These are phyloP conservation scores for Lacerta viridis DNA, from an alignment of 2,797 vertebrate species.

Conservation along the genomic window DNA sequence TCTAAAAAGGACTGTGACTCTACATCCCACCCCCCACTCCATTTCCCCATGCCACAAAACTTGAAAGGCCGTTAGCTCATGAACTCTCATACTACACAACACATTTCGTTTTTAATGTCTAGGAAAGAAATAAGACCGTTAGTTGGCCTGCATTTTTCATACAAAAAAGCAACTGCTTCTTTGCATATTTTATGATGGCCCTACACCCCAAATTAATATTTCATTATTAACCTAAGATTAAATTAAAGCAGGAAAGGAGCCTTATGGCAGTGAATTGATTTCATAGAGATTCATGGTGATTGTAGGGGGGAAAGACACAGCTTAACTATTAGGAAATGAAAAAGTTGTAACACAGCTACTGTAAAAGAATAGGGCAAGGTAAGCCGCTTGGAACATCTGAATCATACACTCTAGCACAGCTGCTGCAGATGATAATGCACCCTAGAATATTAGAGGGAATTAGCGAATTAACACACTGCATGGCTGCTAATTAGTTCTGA, in stretches of 20 bases:
- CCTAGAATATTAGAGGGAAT: slow-evolving; percentile 62
- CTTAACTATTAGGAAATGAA: slow-evolving; percentile 22
- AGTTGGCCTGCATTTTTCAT: neutral
- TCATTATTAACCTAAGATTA: slow-evolving; percentile 28
- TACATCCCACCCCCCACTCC: neutral
- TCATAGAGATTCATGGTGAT: slow-evolving; percentile 18
- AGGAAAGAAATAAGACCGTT: neutral
- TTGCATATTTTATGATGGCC: slow-evolving; percentile 7
- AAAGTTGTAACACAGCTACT: slow-evolving; percentile 11
- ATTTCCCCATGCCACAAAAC: neutral
- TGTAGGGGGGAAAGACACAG: slow-evolving; percentile 21
- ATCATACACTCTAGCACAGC: slow-evolving; percentile 22
- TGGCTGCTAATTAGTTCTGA: slow-evolving; percentile 69
- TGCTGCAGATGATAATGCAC: slow-evolving; percentile 47
- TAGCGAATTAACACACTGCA: slow-evolving; percentile 64
- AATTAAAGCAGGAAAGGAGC: slow-evolving; percentile 21
- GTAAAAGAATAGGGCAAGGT: slow-evolving; percentile 16
- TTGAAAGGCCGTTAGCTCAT: neutral
- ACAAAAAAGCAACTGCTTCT: slow-evolving; percentile 3
- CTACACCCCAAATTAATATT: slow-evolving; percentile 3
- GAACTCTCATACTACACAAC: too few species aligned
- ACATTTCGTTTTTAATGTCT: neutral
- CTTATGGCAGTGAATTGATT: slow-evolving; percentile 9
- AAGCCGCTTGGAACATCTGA: slow-evolving; percentile 36
- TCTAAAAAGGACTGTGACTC: neutral